phyloP scores from a whole-genome alignment of 1,140 invertebrate species.

The Listronotus bonariensis region DNA sequence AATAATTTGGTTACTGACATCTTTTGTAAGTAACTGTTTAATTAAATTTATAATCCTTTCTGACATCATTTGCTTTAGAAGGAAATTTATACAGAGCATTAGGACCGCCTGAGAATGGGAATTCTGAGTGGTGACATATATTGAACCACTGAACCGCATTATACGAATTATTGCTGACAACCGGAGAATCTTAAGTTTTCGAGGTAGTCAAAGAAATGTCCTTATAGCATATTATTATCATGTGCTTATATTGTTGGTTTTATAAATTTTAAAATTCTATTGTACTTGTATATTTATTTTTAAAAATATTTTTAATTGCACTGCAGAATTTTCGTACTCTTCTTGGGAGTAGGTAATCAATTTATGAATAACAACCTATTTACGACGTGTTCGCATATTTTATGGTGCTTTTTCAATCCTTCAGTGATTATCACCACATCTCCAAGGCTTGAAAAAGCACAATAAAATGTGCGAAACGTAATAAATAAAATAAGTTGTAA shows the following conservation, averaged over 20 bases:
- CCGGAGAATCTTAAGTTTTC: constrained; percentile 7
- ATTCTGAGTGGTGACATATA: constrained; percentile 13
- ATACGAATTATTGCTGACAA: constrained; percentile 17
- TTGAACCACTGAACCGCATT: constrained; percentile 3
- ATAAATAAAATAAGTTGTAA: too few species aligned
- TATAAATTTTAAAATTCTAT: too few species aligned
- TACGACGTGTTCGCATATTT: too few species aligned
- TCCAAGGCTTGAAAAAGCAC: too few species aligned
- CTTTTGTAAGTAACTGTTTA: constrained; percentile 15
- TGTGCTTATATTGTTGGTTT: background rate
- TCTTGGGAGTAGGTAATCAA: too few species aligned
- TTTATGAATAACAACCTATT: too few species aligned
- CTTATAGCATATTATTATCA: constrained; percentile 5
- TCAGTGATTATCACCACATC: too few species aligned
- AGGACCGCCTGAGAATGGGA: background rate
- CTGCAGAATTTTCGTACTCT: too few species aligned
- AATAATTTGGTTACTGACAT: constrained; percentile 21
- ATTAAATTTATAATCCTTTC: constrained; percentile 29
- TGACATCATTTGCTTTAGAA: constrained; percentile 20
- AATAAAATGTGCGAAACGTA: too few species aligned
- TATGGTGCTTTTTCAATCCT: too few species aligned
- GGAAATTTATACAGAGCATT: constrained; percentile 13
- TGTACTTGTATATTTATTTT: too few species aligned
- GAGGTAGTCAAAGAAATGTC: background rate
- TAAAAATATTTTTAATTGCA: too few species aligned